Evolutionary conservation across 2,888 invertebrate species (phyloP), one percentile per base, ranked within the genome.

Genomic region (Drosophila basisetae): DNA sequence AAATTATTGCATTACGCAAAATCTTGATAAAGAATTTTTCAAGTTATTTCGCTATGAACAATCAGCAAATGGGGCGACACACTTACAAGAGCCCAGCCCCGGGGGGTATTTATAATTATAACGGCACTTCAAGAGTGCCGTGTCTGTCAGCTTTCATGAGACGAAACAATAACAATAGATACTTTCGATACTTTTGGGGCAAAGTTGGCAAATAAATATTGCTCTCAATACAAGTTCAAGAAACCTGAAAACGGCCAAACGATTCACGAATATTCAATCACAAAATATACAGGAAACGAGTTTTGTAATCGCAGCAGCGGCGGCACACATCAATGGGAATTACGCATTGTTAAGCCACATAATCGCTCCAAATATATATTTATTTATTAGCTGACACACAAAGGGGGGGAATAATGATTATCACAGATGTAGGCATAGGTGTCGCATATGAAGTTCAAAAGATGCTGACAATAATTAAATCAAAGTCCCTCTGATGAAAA

Each of bases 401-500:
- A 30, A 35, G 22, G 25, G 31, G 25, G 3, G 39, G 28, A 18
- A 55, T 10, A 22, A 41, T 18, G 28, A 22, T 49, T 9, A 54
- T 49, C 10, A 60, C 22, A 9, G 50, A 18, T 39, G 60, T 54
- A 30, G 10, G 39, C 25, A 31, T 13, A 11, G 41, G 56, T 71
- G 59, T 56, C 49, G 54, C 59, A 47, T 64, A 53, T 69, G 58
- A 74, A 80, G 89, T 87, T 90, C 90, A 87, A 87, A 87, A 87
- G 90, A 90, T 90, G 87, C 86, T 90, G 90, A 85, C 86, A 87
- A 90, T 87, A 87, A 90, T 87, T 90, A 87, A 87, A 87, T 87
- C 82, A 89, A 84, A 84, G 84, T 90, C 90, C 89, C 73, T 79
- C 56, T 73, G 53, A 68, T 60, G 35, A 80, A 90, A 83, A 87